A percentile compares a stretch with the other conserved stretches of the same genome.
Evolutionary conservation across 2,113 vertebrate species (phyloP).

Genomic region (Pelusios castaneus): DNA sequence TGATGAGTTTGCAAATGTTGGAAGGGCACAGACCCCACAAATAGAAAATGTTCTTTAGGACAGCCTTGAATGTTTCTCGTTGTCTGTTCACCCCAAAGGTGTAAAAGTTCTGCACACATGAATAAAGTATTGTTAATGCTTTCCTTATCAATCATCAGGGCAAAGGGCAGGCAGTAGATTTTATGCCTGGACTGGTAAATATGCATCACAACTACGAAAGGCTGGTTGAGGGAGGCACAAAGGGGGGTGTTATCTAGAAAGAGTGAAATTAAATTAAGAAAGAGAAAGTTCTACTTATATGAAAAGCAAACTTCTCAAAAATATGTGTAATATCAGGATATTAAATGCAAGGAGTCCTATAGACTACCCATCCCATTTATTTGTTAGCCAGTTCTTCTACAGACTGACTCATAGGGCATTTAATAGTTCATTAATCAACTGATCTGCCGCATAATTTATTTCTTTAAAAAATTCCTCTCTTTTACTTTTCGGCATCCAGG

Average conservation of each 20-base stretch:
- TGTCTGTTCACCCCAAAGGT: neutral
- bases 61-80: neutral
- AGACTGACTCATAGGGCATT: neutral
- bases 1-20: neutral
- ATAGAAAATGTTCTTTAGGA: neutral
- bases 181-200: neutral
- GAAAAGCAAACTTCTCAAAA: neutral
- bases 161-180: neutral
- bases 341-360: neutral
- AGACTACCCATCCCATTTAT: neutral
- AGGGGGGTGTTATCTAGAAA: neutral
- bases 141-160: neutral
- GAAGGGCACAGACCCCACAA: neutral
- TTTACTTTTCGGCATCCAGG: too few relatives aligned
- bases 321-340: neutral
- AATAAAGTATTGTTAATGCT: neutral
- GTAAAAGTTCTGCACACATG: neutral
- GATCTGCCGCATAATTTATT: conserved; percentile 41
- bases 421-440: conserved; percentile 47
- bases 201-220: neutral
- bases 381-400: neutral
- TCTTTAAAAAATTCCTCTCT: conserved; percentile 64
- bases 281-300: neutral
- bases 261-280: neutral
- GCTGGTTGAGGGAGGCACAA: neutral